Evolutionary conservation across 2,797 vertebrate species (phyloP).

Genomic region (Nannoperca obscura): DNA sequence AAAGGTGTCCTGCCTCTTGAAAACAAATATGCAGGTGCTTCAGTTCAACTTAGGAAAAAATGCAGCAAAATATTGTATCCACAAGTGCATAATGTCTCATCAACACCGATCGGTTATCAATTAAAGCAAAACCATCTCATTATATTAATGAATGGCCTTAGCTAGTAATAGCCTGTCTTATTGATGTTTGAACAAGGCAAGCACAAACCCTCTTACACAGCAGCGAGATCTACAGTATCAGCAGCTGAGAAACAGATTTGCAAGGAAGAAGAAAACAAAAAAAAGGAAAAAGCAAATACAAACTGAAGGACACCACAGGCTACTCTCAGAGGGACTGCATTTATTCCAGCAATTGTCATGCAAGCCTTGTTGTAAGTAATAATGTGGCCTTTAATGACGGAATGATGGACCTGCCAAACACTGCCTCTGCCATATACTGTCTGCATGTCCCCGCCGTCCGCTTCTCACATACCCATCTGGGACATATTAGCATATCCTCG

Average conservation of each 20-base stretch:
- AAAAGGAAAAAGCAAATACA: constrained; percentile 64
- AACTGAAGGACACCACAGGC: constrained; percentile 84
- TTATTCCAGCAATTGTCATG: constrained; percentile 95
- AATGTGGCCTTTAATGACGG: constrained; percentile 99
- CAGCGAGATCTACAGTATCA: constrained; percentile 68
- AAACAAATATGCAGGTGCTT: constrained; percentile 81
- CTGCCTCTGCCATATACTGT: constrained; percentile 93
- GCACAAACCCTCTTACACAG: constrained; percentile 75
- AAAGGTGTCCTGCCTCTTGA: constrained; percentile 68
- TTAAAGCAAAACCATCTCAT: constrained; percentile 83
- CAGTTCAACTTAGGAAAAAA: constrained; percentile 75
- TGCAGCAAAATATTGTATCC: constrained; percentile 78
- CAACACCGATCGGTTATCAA: constrained; percentile 84
- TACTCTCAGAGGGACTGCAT: constrained; percentile 85
- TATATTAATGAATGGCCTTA: constrained; percentile 83
- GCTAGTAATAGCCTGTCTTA: constrained; percentile 78
- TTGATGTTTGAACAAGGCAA: constrained; percentile 80
- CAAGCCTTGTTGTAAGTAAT: constrained; percentile 98
- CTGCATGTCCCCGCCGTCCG: constrained; percentile 91
- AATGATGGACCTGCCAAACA: constrained; percentile 99
- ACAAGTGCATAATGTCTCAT: constrained; percentile 84
- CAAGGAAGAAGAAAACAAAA: constrained; percentile 73
- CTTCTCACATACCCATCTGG: constrained; percentile 95
- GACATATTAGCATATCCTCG: constrained; percentile 99
- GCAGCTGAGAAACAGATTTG: constrained; percentile 74